Base-by-base conservation (phyloP, 2,888 invertebrate genomes). In the Phalera bucephala region DNA sequence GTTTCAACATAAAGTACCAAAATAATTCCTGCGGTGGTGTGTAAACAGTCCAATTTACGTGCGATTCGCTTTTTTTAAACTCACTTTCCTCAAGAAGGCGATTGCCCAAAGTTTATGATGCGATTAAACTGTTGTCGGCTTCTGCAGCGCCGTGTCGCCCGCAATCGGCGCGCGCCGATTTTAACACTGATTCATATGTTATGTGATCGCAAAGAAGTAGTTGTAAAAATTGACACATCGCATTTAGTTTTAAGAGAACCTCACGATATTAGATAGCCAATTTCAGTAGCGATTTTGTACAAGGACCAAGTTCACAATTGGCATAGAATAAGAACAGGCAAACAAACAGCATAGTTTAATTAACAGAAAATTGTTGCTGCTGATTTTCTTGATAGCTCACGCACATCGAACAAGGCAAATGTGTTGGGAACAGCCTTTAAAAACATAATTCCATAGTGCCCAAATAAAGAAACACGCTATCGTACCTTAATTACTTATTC, bases 1-100 rank as follows among this genome's bases (percentile, higher is more conserved):
- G 63, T 82, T 81, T 80, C 82, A 69, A 78, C 78, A 83, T 86
- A 80, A 87, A 85, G 64, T 67, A 55, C 74, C 66, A 67, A 84
- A 80, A 80, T 82, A 75, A 86, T 81, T 65, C 70, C 66, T 60
- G 49, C 36, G 57, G 39, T 55, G 49, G 66, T 60, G 66, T 67
- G 70, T 86, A 85, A 87, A 85, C 67, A 72, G 62, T 56, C 54
- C 64, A 70, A 65, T 84, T 85, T 82, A 86, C 72, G 68, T 54
- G 51, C 59, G 60, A 69, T 57, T 68, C 62, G 56, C 59, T 62
- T 59, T 60, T 56, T 69, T 70, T 62, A 59, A 68, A 70, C 64
- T 74, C 62, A 70, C 72, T 77, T 75, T 79, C 75, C 70, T 74
- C 68, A 64, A 58, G 58, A 37, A 42, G 45, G 36, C 41, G 56